Conservation (phyloP, 23 tunicate species). For the Ciona savignyi region DNA sequence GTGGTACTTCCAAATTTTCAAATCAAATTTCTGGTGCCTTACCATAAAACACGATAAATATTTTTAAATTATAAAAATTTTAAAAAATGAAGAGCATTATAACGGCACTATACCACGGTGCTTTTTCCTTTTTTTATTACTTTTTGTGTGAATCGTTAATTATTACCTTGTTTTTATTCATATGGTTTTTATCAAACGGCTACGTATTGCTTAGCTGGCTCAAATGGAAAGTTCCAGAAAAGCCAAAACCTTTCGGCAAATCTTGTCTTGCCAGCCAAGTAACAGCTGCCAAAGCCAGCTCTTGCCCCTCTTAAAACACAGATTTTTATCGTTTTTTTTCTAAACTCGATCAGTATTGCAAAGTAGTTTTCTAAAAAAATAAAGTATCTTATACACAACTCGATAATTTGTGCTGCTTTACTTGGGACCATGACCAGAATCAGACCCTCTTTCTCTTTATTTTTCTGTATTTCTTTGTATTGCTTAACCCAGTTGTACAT, state of each 20-base stretch:
- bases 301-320: neutral
- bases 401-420: neutral
- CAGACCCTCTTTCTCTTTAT: neutral
- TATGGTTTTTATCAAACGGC: neutral
- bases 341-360: neutral
- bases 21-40: too few relatives aligned
- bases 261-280: too few relatives aligned
- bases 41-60: too few relatives aligned
- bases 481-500: neutral
- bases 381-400: neutral
- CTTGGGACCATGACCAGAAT: neutral
- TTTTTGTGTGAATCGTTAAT: neutral
- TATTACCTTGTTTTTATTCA: neutral
- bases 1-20: too few relatives aligned
- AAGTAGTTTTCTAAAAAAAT: neutral
- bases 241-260: neutral
- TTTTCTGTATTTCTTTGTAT: neutral
- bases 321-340: neutral
- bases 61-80: too few relatives aligned
- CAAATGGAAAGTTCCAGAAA: neutral
- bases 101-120: too few relatives aligned
- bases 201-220: neutral
- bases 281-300: neutral
- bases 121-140: too few relatives aligned
- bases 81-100: too few relatives aligned